A percentile compares a stretch with the other conserved stretches of the same genome.
phyloP scores from a whole-genome alignment of 2,888 invertebrate species.

The Netelia fuscicornis region DNA sequence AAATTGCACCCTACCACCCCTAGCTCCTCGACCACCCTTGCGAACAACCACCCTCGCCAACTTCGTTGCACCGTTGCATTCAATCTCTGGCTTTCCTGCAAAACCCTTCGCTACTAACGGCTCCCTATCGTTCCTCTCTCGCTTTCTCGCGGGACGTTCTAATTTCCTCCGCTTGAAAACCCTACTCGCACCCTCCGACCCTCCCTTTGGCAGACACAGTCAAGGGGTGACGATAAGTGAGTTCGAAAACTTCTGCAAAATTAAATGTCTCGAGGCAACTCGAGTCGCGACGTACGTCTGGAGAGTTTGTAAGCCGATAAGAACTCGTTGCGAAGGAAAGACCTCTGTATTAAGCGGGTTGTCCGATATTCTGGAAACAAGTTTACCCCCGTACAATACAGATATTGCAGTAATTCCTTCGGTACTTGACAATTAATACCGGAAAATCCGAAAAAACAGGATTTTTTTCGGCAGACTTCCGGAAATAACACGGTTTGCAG shows the following conservation, averaged over 20 bases:
- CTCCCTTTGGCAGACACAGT: conserved; percentile 25
- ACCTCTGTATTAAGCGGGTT: background rate
- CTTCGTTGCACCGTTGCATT: conserved; percentile 22
- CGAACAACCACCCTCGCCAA: background rate
- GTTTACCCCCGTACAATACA: background rate
- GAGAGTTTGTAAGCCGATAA: conserved; percentile 28
- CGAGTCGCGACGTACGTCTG: conserved; percentile 29
- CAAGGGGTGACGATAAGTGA: conserved; percentile 59
- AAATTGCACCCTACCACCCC: conserved; percentile 43
- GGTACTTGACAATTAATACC: no score
- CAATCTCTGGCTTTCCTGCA: background rate
- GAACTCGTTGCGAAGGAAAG: background rate
- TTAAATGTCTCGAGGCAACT: conserved; percentile 55
- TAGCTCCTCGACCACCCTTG: background rate
- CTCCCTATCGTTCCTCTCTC: conserved; percentile 9
- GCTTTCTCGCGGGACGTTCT: background rate
- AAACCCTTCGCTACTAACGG: conserved; percentile 7
- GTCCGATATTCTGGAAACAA: background rate
- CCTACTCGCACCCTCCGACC: background rate
- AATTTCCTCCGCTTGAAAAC: conserved; percentile 3
- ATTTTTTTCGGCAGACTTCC: no score
- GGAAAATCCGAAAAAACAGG: no score
- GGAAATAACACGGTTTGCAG: no score
- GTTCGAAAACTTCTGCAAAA: conserved; percentile 65
- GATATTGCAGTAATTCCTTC: no score